Percentiles rank a stretch among this genome's conserved stretches.
Conservation (phyloP, 1,140 invertebrate genomes). For the Pachypeltis micranthus region DNA sequence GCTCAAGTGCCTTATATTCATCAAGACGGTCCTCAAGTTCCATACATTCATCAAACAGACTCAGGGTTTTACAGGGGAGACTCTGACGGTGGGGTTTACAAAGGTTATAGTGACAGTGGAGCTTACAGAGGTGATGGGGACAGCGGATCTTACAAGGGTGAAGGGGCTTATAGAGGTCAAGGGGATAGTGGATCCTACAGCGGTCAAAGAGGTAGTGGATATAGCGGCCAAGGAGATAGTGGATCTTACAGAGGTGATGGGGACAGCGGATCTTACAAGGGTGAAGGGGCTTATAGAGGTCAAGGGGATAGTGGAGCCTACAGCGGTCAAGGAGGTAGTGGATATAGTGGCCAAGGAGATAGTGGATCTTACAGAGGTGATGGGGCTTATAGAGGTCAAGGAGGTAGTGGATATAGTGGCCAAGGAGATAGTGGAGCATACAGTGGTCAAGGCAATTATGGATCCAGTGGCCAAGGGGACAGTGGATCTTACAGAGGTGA, state of each 20-base stretch:
- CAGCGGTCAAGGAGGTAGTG: constrained; percentile 13
- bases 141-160: constrained; percentile 8
- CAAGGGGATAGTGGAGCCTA: constrained; percentile 10
- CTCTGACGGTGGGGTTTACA: constrained; percentile 16
- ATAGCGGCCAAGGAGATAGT: not conserved
- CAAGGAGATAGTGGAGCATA: constrained; percentile 9
- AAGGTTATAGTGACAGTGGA: constrained; percentile 13
- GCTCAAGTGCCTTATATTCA: constrained; percentile 25
- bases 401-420: constrained; percentile 15
- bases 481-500: not conserved
- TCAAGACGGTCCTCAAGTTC: constrained; percentile 4
- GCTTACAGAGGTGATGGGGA: not conserved
- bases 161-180: not conserved
- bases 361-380: not conserved
- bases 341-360: constrained; percentile 14
- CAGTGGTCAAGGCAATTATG: not conserved
- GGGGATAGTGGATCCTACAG: constrained; percentile 16
- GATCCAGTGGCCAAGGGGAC: constrained; percentile 11
- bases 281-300: constrained; percentile 5
- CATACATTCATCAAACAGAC: constrained; percentile 4
- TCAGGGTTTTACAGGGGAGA: constrained; percentile 12
- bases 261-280: constrained; percentile 15
- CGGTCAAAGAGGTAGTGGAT: constrained; percentile 8
- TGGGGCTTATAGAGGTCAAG: not conserved
- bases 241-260: constrained; percentile 11